phyloP scores from a whole-genome alignment of 2,888 invertebrate species.

The Psylliodes chrysocephalus region DNA sequence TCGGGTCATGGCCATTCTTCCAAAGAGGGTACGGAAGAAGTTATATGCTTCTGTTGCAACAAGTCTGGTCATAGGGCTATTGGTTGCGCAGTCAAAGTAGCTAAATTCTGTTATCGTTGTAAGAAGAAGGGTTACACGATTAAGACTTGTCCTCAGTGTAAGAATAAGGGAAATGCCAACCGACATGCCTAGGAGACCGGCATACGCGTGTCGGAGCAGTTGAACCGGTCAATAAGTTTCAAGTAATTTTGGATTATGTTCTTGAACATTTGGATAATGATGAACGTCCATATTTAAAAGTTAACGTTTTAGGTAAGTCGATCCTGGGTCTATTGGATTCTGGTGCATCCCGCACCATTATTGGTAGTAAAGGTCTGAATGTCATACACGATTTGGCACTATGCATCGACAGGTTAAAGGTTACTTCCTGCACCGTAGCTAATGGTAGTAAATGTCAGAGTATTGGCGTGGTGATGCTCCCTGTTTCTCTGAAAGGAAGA shows the following conservation, averaged over 20 bases:
- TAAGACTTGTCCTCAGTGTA: slow-evolving; percentile 6
- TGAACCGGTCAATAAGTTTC: background rate
- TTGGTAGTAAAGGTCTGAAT: slow-evolving; percentile 25
- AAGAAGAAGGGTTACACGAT: slow-evolving; percentile 5
- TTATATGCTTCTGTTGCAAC: background rate
- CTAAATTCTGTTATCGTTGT: background rate
- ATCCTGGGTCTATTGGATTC: slow-evolving; percentile 32
- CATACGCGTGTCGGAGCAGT: background rate
- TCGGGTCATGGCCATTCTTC: too few relatives aligned
- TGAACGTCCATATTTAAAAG: slow-evolving; percentile 11
- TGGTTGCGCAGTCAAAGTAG: background rate
- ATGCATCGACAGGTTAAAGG: slow-evolving; percentile 5
- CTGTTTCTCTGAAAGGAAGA: slow-evolving; percentile 15
- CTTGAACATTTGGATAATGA: slow-evolving; percentile 15
- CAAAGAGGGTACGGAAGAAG: background rate
- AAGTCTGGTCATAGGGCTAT: slow-evolving; percentile 13
- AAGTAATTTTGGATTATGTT: slow-evolving; percentile 29
- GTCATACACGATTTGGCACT: slow-evolving; percentile 14
- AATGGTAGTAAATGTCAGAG: slow-evolving; percentile 27
- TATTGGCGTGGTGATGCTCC: slow-evolving; percentile 20
- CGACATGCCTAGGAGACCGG: background rate
- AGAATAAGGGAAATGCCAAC: background rate
- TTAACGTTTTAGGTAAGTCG: slow-evolving; percentile 14
- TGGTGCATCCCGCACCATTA: slow-evolving; percentile 29
- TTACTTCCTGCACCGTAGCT: slow-evolving; percentile 19